A percentile compares a stretch with the other conserved stretches of the same genome.
Conservation (phyloP, 2,888 invertebrate species). For the Sphaeridia pumilis region DNA sequence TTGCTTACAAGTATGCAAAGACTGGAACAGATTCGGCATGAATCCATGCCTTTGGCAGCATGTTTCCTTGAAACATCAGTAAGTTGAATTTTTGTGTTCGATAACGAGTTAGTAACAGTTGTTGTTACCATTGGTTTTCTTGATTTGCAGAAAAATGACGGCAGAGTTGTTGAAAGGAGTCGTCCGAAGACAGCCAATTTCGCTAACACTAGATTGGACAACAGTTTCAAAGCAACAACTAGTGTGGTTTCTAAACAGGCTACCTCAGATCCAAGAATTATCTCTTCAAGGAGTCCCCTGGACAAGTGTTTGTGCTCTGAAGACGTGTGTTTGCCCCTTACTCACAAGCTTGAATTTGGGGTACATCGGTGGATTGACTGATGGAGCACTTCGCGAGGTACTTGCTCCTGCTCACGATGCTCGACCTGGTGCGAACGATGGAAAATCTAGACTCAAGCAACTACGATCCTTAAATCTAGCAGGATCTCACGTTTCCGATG, state of each 20-base stretch:
- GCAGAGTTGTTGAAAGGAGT: conserved; percentile 66
- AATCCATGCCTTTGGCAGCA: conserved; percentile 66
- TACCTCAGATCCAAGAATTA: conserved; percentile 69
- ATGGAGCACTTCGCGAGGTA: conserved; percentile 70
- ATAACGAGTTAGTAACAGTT: not conserved
- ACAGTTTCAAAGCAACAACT: conserved; percentile 74
- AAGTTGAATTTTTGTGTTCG: not conserved
- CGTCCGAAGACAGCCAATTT: conserved; percentile 74
- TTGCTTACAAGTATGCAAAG: conserved; percentile 62
- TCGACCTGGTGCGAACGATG: conserved; percentile 60
- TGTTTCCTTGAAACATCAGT: not conserved
- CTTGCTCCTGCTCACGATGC: conserved; percentile 77
- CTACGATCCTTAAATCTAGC: conserved; percentile 63
- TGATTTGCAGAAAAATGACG: conserved; percentile 53
- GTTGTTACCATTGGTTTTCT: too few relatives aligned
- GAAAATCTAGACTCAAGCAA: conserved; percentile 63
- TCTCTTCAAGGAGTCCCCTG: conserved; percentile 60
- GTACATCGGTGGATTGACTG: conserved; percentile 73
- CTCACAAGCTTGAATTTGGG: conserved; percentile 66
- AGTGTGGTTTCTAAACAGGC: conserved; percentile 77
- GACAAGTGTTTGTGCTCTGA: conserved; percentile 65
- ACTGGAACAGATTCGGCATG: conserved; percentile 74
- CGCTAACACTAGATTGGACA: conserved; percentile 77
- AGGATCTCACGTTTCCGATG: conserved; percentile 81
- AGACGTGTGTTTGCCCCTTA: conserved; percentile 69